Percentiles rank a stretch among this genome's conserved stretches.
These are phyloP conservation scores for Felis catus DNA, from an alignment of 2,113 vertebrate genomes.

Conservation along the genomic window DNA sequence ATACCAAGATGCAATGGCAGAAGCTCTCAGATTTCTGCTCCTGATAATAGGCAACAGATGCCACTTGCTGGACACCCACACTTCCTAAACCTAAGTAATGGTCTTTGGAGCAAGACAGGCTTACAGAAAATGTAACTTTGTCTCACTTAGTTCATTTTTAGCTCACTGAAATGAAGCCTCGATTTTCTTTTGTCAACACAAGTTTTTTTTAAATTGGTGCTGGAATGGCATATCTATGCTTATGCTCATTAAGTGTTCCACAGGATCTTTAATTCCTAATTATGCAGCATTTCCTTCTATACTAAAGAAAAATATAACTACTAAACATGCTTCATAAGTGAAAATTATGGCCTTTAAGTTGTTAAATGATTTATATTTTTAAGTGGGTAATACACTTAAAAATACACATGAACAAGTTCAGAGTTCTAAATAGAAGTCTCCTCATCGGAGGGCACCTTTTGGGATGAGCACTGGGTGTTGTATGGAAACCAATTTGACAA, in stretches of 20 bases:
- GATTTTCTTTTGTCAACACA: neutral
- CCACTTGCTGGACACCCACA: neutral
- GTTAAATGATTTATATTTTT: neutral
- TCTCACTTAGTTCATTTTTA: neutral
- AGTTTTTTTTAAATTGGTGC: neutral
- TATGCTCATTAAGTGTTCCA: neutral
- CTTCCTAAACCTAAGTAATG: neutral
- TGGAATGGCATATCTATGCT: neutral
- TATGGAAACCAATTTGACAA: too few species aligned
- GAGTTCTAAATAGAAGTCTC: neutral
- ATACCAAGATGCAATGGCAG: neutral
- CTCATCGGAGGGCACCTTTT: neutral
- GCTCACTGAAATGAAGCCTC: neutral
- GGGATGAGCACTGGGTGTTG: too few species aligned
- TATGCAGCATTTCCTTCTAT: neutral
- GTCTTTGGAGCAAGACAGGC: neutral
- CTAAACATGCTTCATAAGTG: conserved; percentile 58
- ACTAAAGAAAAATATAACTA: neutral
- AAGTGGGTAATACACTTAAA: neutral
- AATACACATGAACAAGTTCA: neutral
- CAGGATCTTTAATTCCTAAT: neutral
- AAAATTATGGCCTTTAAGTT: conserved; percentile 62
- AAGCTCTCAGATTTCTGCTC: neutral
- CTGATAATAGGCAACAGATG: neutral
- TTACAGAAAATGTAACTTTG: neutral